Conservation (phyloP, 2,888 invertebrate species). For the Trichacis sp. region DNA sequence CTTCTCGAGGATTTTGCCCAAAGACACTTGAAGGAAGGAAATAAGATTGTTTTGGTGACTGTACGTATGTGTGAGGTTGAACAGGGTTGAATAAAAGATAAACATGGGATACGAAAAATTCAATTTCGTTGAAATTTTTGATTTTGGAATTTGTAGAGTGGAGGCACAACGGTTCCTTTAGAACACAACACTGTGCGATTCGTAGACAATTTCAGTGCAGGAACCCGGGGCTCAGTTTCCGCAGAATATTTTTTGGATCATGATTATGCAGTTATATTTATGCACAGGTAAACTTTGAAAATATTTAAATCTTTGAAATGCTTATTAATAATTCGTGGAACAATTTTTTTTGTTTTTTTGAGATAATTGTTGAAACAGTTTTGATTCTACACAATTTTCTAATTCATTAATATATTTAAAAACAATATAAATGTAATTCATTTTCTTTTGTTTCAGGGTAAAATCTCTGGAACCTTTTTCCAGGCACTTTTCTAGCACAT, state of each 20-base stretch:
- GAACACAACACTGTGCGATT: conserved; percentile 98
- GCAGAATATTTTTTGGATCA: conserved; percentile 93
- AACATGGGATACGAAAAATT: no score
- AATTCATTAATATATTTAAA: no score
- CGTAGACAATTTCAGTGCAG: conserved; percentile 99
- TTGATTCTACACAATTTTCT: no score
- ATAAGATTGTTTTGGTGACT: conserved; percentile 83
- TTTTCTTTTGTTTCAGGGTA: conserved; percentile 69
- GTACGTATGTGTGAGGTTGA: no score
- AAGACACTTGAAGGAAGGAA: conserved; percentile 76
- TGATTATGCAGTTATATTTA: conserved; percentile 93
- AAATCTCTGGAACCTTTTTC: conserved; percentile 93
- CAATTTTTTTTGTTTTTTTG: conserved; percentile 4
- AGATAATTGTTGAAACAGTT: no score
- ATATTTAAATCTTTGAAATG: background rate
- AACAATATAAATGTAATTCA: background rate
- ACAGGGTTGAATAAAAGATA: no score
- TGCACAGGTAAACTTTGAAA: conserved; percentile 74
- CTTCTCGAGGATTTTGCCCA: conserved; percentile 81
- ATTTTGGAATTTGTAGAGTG: conserved; percentile 84
- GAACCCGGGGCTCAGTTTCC: conserved; percentile 93
- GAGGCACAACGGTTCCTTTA: conserved; percentile 95
- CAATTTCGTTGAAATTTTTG: background rate
- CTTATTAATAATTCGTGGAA: background rate
- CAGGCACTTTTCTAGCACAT: conserved; percentile 85